A percentile compares a stretch with the other conserved stretches of the same genome.
These are phyloP conservation scores for Sebastes melanostomus DNA, from an alignment of 2,797 vertebrate genomes.

Conservation along the genomic window DNA sequence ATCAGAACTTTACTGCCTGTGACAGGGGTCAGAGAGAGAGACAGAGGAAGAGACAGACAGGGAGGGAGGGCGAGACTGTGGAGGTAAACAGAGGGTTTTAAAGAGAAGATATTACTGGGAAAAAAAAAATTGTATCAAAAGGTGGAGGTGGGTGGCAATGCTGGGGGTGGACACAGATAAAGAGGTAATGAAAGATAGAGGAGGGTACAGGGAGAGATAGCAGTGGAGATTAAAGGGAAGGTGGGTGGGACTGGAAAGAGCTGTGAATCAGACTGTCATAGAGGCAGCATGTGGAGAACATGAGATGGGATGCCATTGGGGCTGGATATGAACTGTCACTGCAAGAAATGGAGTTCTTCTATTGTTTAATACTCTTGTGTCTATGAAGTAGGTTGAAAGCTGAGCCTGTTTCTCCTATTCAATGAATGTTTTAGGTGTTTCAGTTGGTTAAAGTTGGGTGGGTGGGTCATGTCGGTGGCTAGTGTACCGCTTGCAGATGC, in stretches of 20 bases:
- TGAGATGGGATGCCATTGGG: conserved; percentile 47
- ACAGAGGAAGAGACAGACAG: conserved; percentile 8
- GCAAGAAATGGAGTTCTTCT: conserved; percentile 18
- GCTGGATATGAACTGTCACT: conserved; percentile 47
- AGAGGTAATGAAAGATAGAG: conserved; percentile 52
- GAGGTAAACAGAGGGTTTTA: conserved; percentile 37
- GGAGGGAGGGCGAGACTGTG: conserved; percentile 19
- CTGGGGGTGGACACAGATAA: conserved; percentile 34
- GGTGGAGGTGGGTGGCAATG: conserved; percentile 28
- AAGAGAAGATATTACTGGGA: conserved; percentile 30
- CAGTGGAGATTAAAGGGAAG: conserved; percentile 55
- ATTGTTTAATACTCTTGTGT: conserved; percentile 35
- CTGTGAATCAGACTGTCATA: conserved; percentile 55
- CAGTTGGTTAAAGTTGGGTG: not conserved
- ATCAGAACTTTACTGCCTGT: conserved; percentile 80
- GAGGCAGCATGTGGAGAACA: conserved; percentile 46
- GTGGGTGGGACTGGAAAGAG: conserved; percentile 55
- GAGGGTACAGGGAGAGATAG: conserved; percentile 41
- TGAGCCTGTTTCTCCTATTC: not conserved
- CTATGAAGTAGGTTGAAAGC: not conserved
- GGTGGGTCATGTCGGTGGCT: not conserved
- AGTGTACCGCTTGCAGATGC: not conserved
- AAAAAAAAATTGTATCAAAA: conserved; percentile 20
- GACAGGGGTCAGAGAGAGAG: conserved; percentile 79
- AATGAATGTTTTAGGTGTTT: conserved; percentile 1